These are phyloP conservation scores for Mola mola DNA, from an alignment of 2,113 vertebrate species.

Conservation along the genomic window DNA sequence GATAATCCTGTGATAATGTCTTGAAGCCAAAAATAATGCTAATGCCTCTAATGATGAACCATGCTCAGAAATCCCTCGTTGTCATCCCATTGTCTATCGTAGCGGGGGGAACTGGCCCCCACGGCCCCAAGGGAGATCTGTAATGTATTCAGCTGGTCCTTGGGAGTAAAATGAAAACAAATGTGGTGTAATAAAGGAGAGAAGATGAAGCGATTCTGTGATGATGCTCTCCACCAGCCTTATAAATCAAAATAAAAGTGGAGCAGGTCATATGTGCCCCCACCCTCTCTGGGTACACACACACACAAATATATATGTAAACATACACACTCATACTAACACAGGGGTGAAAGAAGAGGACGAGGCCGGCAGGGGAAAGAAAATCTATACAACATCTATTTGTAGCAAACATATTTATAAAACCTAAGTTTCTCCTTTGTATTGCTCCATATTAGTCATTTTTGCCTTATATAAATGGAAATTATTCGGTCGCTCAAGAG, in stretches of 20 bases:
- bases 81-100: constrained; percentile 70
- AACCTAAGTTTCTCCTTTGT: too few species aligned
- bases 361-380: neutral
- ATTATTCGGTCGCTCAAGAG: too few species aligned
- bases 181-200: constrained; percentile 82
- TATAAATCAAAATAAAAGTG: constrained; percentile 83
- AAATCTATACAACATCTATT: constrained; percentile 1
- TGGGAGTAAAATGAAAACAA: constrained; percentile 84
- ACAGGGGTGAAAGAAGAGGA: neutral
- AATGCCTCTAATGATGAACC: constrained; percentile 72
- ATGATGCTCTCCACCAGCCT: constrained; percentile 74
- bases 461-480: too few species aligned
- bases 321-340: neutral
- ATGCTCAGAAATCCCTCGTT: constrained; percentile 65
- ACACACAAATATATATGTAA: neutral
- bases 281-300: constrained; percentile 26
- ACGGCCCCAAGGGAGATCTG: constrained; percentile 72
- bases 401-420: neutral
- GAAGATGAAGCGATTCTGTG: constrained; percentile 81
- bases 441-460: too few species aligned
- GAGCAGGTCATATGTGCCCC: constrained; percentile 69
- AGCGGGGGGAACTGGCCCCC: constrained; percentile 59
- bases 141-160: constrained; percentile 81
- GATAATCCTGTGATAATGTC: constrained; percentile 57
- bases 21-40: constrained; percentile 68